Base-by-base conservation (phyloP, 1,140 invertebrate genomes). In the Bathynomus jamesi region DNA sequence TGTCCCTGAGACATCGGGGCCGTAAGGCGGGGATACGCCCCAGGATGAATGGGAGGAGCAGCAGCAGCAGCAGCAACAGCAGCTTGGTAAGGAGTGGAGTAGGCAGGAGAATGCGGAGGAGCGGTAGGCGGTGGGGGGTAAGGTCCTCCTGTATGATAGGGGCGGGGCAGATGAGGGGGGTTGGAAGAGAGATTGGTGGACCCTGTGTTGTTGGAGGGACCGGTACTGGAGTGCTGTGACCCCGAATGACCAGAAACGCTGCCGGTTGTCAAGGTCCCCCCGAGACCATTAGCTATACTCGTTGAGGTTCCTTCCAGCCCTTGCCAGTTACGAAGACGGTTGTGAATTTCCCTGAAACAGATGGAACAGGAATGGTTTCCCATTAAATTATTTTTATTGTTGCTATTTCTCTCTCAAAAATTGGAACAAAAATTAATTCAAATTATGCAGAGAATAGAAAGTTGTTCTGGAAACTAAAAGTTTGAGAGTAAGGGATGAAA, bases 261-360 rank as follows among this genome's bases (percentile, higher is more conserved):
- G 24, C 79, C 78, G 53, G 71, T 69, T 11, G 40, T 53, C 21
- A 53, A 53, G 13, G 40, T 53, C 40, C 40, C 40, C 5, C 40
- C 60, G 30, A 67, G 27, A 0, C 60, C 21, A 60, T 65, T 70
- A 63, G 17, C 73, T 53, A 28, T 67, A 24, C 71, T 70, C 21
- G 72, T 67, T 29, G 73, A 69, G 71, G 27, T 46, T 2, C 27
- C 78, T 53, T 68, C 78, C 71, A 79, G 71, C 29, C 78, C 74
- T 46, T 81, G 80, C 90, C 90, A 92, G 24, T 89, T 87, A 67
- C 88, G 86, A 10, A 95, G 81, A 24, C 91, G 84, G 73, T 87
- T 86, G 73, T 89, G 87, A 63, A 95, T 91, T 79, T 93, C 89
- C 61, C 76, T 77, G 70, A 4, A 66, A 71, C 30, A 53, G 61